A percentile compares a stretch with the other conserved stretches of the same genome.
Conservation (phyloP, 2,888 invertebrate genomes). For the Melanchra persicariae region DNA sequence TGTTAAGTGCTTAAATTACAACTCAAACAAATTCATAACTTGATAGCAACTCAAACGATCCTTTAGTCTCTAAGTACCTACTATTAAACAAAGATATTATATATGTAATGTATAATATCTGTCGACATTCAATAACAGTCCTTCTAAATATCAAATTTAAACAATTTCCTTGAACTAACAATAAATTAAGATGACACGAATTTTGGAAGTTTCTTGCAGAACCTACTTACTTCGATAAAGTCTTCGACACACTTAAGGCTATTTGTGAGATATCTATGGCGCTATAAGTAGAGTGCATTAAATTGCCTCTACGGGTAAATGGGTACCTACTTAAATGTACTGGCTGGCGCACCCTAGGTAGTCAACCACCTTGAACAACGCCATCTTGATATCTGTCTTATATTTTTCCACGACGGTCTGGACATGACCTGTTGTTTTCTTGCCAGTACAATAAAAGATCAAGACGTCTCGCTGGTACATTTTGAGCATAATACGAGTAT, state of each 20-base stretch:
- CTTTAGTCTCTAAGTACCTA: not conserved
- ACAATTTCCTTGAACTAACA: conserved; percentile 36
- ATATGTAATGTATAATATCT: too few relatives aligned
- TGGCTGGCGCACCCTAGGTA: too few relatives aligned
- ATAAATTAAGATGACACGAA: conserved; percentile 37
- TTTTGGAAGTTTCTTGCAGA: conserved; percentile 17
- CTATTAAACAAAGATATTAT: not conserved
- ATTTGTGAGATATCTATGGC: not conserved
- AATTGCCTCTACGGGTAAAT: not conserved
- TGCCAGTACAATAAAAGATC: too few relatives aligned
- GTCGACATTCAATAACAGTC: conserved; percentile 30
- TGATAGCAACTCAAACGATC: not conserved
- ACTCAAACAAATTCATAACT: not conserved
- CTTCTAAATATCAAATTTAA: conserved; percentile 39
- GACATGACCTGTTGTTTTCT: too few relatives aligned
- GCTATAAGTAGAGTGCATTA: conserved; percentile 1
- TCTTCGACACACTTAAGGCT: not conserved
- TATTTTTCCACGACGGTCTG: too few relatives aligned
- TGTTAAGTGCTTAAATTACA: not conserved
- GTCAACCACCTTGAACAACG: too few relatives aligned
- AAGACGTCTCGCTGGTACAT: too few relatives aligned
- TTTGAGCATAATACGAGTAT: too few relatives aligned
- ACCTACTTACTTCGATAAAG: conserved; percentile 10
- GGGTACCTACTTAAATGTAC: not conserved
- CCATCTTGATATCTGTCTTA: too few relatives aligned